Base-by-base conservation (phyloP, 2,888 invertebrate genomes). In the Athalia rosae region DNA sequence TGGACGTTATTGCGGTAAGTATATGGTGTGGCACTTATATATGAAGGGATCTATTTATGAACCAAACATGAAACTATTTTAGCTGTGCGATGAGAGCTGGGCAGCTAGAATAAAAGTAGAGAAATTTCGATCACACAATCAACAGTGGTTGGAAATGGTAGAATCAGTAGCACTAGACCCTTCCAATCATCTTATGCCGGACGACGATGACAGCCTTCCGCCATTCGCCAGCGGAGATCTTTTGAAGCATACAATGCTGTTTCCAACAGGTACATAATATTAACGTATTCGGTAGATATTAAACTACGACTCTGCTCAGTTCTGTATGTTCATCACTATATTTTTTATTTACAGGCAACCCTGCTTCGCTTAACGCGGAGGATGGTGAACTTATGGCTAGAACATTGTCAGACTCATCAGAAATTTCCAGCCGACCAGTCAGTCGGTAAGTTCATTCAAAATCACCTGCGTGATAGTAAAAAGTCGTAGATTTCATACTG, bases 61-160 rank as follows among this genome's bases (percentile, higher is more conserved):
- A 67, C 45, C 15, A 11, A 43, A 41, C 62, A 61, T 53, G 61
- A 77, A 58, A 62, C 58, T 59, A 53, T 79, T 78, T 76, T 78
- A 93, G 92, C 93, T 94, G 87, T 95, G 95, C 90, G 96, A 97
- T 90, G 94, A 94, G 81, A 95, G 96, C 78, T 99, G 99, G 99
- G 96, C 97, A n/a, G 94, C 94, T 77, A 93, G 97, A 85, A 98
- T 99, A 79, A 97, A 97, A 91, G 94, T 94, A 76, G 99, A 99
- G 91, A 95, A 98, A 84, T 99, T 99, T 91, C 94, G 98, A n/a
- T 97, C 97, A 91, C 98, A 99, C 91, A 99, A 99, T 90, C 96
- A 97, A 0, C 98, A 99, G 89, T 99, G 99, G 99, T 91, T 99
- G 82, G 97, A 98, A 85, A 98, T 99, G 95, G 97, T 99, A 58